Base-by-base conservation (phyloP, 2,797 vertebrate genomes). In the Anguilla anguilla region DNA sequence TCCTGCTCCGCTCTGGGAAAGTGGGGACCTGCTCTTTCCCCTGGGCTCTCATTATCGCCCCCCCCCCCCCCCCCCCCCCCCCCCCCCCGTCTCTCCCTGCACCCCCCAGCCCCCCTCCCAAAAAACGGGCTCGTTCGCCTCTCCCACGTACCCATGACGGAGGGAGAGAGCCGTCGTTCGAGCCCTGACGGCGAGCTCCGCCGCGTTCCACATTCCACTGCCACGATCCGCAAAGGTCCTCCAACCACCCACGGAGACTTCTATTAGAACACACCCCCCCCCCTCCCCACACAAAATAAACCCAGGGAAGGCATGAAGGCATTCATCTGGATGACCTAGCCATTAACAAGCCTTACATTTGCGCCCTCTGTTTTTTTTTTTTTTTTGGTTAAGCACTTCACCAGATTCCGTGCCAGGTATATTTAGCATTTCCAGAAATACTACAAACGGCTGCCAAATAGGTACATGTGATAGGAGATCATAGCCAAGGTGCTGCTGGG, bases 1-100 rank as follows among this genome's bases (percentile, higher is more conserved):
- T 90, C 87, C 89, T 88, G 89, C 88, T 83, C 2, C 89, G 88
- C 89, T 35, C 53, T 86, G 79, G 85, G 88, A 83, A 83, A 53
- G 72, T 57, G 79, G 83, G 79, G 3, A 49, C 51, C 77, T 9
- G 17, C 57, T 86, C 59, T 13, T 31, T 87, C 85, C 81, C 85
- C 49, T 46, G 82, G 69, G 82, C 88, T 83, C 69, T 85, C 51
- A 86, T 84, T 84, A 88, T 1, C n/a, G 46, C 39, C 11, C 51
- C 6, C 25, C n/a, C 19, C 31, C n/a, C n/a, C 35, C 72, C 13
- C 31, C 13, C 72, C 7, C 67, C 22, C 59, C 19, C 51, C 49
- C 49, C 28, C 19, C 51, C 49, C 49, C 28, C 19, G 53, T 22
- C 10, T 17, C 67, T 4, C 13, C 10, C 64, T 1, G 5, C 0